phyloP scores from a whole-genome alignment of 2,113 vertebrate species.

The Perognathus longimembris region DNA sequence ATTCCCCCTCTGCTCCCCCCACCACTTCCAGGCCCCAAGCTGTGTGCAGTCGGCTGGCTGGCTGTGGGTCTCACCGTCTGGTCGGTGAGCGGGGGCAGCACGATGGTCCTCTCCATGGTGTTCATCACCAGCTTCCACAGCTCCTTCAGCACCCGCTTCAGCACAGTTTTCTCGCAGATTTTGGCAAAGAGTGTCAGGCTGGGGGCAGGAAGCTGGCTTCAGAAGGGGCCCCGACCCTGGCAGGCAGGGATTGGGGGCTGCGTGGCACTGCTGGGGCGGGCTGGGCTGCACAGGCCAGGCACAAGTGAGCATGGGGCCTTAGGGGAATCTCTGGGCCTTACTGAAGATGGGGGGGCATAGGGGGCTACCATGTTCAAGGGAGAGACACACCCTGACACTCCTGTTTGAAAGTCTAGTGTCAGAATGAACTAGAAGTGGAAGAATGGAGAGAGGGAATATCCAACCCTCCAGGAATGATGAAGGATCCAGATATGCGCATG shows the following conservation, averaged over 20 bases:
- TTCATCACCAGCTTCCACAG: slow-evolving; percentile 99
- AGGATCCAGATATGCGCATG: neutral
- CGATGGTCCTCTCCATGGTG: slow-evolving; percentile 99
- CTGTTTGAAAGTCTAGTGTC: neutral
- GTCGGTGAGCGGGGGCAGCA: slow-evolving; percentile 96
- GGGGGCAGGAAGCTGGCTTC: neutral
- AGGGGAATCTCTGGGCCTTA: neutral
- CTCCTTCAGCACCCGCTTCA: slow-evolving; percentile 98
- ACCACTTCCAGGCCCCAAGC: too few relatives aligned
- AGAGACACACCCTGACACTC: neutral
- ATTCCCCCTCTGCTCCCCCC: too few relatives aligned
- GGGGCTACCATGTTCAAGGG: neutral
- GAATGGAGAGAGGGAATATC: neutral
- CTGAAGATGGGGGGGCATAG: neutral
- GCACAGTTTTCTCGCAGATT: slow-evolving; percentile 99
- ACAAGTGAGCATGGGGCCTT: neutral
- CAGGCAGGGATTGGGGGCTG: too few relatives aligned
- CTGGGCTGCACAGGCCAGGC: neutral
- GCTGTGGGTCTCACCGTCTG: slow-evolving; percentile 99
- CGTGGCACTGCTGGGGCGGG: too few relatives aligned
- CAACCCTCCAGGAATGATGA: too few relatives aligned
- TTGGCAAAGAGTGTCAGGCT: slow-evolving; percentile 98
- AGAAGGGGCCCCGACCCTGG: too few relatives aligned
- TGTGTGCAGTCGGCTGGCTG: too few relatives aligned
- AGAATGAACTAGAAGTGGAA: neutral